These are phyloP conservation scores for Gobionotothen gibberifrons DNA, from an alignment of 2,797 vertebrate species.

Conservation along the genomic window DNA sequence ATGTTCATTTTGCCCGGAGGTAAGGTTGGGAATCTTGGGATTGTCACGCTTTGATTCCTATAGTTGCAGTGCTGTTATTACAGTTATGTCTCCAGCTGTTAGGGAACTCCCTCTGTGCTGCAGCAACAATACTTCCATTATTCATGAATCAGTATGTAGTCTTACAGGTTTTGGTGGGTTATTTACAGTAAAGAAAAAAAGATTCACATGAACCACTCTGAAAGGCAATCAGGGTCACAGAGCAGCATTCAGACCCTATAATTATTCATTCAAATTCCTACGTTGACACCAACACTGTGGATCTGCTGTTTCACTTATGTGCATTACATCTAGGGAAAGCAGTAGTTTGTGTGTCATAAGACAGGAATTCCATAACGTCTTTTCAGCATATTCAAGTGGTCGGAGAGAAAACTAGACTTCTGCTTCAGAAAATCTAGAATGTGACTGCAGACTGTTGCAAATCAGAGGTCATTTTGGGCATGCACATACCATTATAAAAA, in stretches of 20 bases:
- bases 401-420: background rate
- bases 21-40: background rate
- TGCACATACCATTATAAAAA: background rate
- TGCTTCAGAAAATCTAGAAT: background rate
- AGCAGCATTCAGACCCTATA: background rate
- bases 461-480: background rate
- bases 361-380: too few relatives aligned
- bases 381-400: too few relatives aligned
- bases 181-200: background rate
- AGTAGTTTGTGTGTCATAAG: too few relatives aligned
- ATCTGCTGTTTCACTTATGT: slow-evolving; percentile 56
- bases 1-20: background rate
- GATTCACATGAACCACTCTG: background rate
- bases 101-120: background rate
- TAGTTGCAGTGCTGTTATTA: background rate
- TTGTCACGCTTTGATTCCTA: background rate
- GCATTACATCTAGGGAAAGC: slow-evolving; percentile 13
- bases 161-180: background rate
- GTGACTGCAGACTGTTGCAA: background rate
- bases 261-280: slow-evolving; percentile 24
- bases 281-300: slow-evolving; percentile 23
- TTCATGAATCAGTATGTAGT: background rate
- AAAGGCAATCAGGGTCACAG: background rate
- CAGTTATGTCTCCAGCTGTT: background rate
- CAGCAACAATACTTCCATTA: background rate